Percentiles rank a stretch among this genome's conserved stretches.
phyloP scores from a whole-genome alignment of 2,797 vertebrate species.

The Poeciliopsis infans region DNA sequence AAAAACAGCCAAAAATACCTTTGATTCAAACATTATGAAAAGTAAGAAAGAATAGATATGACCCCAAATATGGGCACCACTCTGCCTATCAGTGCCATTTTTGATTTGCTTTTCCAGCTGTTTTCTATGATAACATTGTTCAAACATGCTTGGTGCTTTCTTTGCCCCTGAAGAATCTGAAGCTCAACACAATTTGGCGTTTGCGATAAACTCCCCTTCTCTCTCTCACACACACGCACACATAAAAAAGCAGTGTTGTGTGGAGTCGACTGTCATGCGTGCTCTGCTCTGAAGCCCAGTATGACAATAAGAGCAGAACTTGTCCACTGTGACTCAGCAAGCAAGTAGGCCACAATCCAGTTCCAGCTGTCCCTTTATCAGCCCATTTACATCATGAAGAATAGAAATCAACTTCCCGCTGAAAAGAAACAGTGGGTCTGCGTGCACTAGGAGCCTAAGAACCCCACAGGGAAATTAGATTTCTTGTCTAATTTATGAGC shows the following conservation, averaged over 20 bases:
- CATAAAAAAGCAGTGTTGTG: background rate
- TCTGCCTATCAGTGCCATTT: constrained; percentile 40
- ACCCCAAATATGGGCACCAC: constrained; percentile 30
- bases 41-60: constrained; percentile 2
- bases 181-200: constrained; percentile 19
- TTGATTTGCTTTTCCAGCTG: constrained; percentile 48
- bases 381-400: constrained; percentile 71
- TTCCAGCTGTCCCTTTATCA: constrained; percentile 62
- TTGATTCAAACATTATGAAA: background rate
- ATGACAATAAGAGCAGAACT: constrained; percentile 39
- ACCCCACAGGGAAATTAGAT: constrained; percentile 75
- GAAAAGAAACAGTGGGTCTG: constrained; percentile 60
- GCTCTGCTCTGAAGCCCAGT: constrained; percentile 6
- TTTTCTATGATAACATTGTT: constrained; percentile 68
- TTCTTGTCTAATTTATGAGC: constrained; percentile 77
- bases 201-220: constrained; percentile 28
- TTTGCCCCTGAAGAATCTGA: constrained; percentile 26
- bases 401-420: constrained; percentile 64
- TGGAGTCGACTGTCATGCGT: constrained; percentile 32
- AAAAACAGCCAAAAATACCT: constrained; percentile 25
- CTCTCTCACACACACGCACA: constrained; percentile 9
- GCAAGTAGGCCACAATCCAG: constrained; percentile 63
- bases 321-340: constrained; percentile 67
- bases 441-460: constrained; percentile 54
- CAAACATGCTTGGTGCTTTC: constrained; percentile 29